phyloP scores from a whole-genome alignment of 2,797 vertebrate genomes.

The Girardinus metallicus region DNA sequence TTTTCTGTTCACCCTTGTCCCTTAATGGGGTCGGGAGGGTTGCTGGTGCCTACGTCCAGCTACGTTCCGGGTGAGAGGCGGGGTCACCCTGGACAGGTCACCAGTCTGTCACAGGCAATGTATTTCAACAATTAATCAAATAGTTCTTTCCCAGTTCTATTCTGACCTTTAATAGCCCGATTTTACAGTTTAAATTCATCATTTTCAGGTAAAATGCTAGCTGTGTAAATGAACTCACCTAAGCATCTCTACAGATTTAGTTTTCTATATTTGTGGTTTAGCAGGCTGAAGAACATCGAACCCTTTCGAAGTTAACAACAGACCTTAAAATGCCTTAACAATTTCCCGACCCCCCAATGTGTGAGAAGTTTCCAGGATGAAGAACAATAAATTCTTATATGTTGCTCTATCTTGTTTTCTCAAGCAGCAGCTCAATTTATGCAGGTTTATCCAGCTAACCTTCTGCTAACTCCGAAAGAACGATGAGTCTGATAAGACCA shows the following conservation, averaged over 20 bases:
- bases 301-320: neutral
- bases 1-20: too few relatives aligned
- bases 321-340: neutral
- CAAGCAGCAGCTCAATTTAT: conserved; percentile 4
- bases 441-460: conserved; percentile 5
- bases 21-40: too few relatives aligned
- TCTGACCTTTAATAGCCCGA: neutral
- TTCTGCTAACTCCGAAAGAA: conserved; percentile 5
- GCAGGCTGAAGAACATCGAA: neutral
- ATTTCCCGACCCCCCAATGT: conserved; percentile 14
- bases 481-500: neutral
- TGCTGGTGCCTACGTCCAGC: too few relatives aligned
- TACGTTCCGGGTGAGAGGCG: too few relatives aligned
- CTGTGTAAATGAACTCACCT: neutral
- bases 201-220: neutral
- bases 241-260: neutral
- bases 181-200: neutral
- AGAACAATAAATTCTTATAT: conserved; percentile 54
- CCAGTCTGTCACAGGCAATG: too few relatives aligned
- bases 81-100: too few relatives aligned
- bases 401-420: conserved; percentile 17
- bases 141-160: neutral
- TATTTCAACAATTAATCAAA: neutral
- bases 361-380: conserved; percentile 59
- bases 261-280: neutral